These are phyloP conservation scores for Bujurquina vittata DNA, from an alignment of 2,113 vertebrate species.

Conservation along the genomic window DNA sequence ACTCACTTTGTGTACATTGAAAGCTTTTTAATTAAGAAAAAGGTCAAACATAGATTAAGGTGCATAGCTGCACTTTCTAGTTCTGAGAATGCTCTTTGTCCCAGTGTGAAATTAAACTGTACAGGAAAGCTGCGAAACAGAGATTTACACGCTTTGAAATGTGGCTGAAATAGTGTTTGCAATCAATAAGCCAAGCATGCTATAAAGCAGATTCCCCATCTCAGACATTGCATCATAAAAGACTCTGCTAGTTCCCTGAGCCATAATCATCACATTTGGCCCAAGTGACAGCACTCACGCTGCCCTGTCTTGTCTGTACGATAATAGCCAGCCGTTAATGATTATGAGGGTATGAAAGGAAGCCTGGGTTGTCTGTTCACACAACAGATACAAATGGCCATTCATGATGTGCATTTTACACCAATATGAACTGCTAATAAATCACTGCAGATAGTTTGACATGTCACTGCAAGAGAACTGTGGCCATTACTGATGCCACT, in stretches of 20 bases:
- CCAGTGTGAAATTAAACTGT: background rate
- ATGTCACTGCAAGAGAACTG: background rate
- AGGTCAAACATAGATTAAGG: conserved; percentile 48
- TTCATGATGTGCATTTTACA: background rate
- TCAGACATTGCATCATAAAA: conserved; percentile 4
- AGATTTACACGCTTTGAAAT: conserved; percentile 18
- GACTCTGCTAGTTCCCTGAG: conserved; percentile 1
- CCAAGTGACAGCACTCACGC: background rate
- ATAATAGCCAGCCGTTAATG: conserved; percentile 8
- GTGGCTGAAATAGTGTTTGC: background rate
- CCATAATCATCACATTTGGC: conserved; percentile 29
- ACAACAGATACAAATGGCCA: background rate
- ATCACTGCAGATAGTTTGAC: background rate
- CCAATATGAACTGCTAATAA: background rate
- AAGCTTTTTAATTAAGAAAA: conserved; percentile 60
- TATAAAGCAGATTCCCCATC: background rate
- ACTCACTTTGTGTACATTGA: conserved; percentile 4
- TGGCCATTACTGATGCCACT: background rate
- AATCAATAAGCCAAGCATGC: conserved; percentile 13
- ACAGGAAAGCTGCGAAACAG: conserved; percentile 1
- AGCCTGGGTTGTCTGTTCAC: background rate
- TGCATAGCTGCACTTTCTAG: conserved; percentile 49
- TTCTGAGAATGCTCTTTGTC: conserved; percentile 46
- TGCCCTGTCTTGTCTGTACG: background rate
- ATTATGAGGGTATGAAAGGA: conserved; percentile 9